Conservation (phyloP, 2,113 vertebrate genomes). For the Dromiciops gliroides region DNA sequence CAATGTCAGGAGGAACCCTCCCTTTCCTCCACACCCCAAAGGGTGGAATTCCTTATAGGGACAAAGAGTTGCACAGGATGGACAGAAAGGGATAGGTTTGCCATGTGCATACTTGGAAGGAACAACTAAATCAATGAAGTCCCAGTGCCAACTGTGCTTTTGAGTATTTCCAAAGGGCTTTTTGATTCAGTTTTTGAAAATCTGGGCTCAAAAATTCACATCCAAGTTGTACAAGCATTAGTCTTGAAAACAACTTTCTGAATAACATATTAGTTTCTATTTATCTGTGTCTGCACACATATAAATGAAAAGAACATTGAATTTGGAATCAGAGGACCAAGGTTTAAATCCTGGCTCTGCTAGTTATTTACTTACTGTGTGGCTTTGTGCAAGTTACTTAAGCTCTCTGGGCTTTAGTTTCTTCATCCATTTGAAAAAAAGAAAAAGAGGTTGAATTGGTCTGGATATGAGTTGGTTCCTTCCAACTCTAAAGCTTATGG, state of each 20-base stretch:
- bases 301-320: not conserved
- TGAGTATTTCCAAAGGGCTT: not conserved
- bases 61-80: not conserved
- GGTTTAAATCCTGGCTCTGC: not conserved
- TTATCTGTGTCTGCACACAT: not conserved
- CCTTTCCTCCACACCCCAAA: not conserved
- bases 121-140: not conserved
- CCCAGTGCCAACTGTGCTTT: not conserved
- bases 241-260: conserved; percentile 2
- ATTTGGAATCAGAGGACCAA: not conserved
- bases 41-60: not conserved
- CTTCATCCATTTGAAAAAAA: too few relatives aligned
- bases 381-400: not conserved
- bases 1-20: not conserved
- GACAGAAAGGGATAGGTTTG: not conserved
- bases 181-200: conserved; percentile 37
- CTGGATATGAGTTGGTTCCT: not conserved
- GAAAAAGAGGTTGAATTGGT: not conserved
- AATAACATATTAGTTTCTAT: not conserved
- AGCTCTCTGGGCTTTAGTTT: not conserved
- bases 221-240: not conserved
- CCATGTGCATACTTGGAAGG: not conserved
- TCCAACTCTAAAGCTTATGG: not conserved
- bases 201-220: conserved; percentile 6
- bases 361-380: not conserved